A percentile compares a stretch with the other conserved stretches of the same genome.
phyloP scores from a whole-genome alignment of 2,113 vertebrate species.

The Megaceryle torquata region DNA sequence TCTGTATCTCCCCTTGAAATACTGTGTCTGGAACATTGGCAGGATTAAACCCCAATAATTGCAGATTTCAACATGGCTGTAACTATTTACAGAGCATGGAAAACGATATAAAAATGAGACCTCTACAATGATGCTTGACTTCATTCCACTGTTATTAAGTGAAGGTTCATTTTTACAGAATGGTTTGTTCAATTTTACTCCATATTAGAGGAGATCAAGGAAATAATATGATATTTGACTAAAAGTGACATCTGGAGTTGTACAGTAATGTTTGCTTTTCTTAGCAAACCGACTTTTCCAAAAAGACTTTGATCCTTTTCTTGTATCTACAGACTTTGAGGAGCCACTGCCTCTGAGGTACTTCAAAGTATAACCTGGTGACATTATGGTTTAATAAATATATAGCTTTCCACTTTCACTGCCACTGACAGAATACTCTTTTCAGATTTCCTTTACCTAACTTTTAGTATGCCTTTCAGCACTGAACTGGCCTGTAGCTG shows the following conservation, averaged over 20 bases:
- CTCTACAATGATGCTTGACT: background rate
- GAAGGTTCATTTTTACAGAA: constrained; percentile 4
- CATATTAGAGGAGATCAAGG: constrained; percentile 6
- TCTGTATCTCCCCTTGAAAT: background rate
- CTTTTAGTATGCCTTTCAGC: constrained; percentile 64
- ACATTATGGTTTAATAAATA: constrained; percentile 68
- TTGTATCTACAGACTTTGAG: constrained; percentile 30
- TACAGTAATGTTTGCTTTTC: constrained; percentile 41
- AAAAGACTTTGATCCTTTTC: constrained; percentile 42
- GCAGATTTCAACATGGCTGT: background rate
- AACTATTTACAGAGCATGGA: background rate
- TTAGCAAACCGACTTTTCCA: background rate
- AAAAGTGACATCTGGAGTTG: background rate
- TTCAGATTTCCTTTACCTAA: constrained; percentile 52
- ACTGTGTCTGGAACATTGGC: background rate
- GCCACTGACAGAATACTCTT: constrained; percentile 56
- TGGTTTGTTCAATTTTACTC: constrained; percentile 10
- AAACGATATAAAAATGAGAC: background rate
- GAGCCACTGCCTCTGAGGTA: constrained; percentile 15
- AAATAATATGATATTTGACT: constrained; percentile 22
- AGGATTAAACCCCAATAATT: background rate
- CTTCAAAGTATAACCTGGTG: constrained; percentile 53
- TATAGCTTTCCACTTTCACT: constrained; percentile 50
- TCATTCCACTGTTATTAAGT: background rate
- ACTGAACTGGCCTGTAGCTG: constrained; percentile 58